Conservation (phyloP, 1,140 invertebrate genomes). For the Neodiprion fabricii region DNA sequence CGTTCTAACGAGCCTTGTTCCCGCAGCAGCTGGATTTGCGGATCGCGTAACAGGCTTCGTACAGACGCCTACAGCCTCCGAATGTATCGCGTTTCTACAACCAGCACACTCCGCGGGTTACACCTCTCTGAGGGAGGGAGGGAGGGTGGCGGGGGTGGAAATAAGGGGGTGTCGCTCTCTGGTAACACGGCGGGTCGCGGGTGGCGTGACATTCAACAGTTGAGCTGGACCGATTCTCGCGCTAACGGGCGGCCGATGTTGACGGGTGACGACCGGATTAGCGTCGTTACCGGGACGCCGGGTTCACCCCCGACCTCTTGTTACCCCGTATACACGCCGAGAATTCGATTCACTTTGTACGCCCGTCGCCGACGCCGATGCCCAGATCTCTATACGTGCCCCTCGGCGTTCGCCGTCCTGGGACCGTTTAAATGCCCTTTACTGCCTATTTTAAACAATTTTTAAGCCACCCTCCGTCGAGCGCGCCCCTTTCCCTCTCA, state of each 20-base stretch:
- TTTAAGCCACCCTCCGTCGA: not conserved
- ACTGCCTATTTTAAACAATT: constrained; percentile 53
- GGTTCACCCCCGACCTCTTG: not conserved
- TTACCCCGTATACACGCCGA: constrained; percentile 28
- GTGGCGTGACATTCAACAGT: constrained; percentile 56
- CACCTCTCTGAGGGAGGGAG: too few species aligned
- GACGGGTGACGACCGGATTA: constrained; percentile 49
- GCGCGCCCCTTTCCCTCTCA: not conserved
- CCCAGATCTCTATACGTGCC: constrained; percentile 9
- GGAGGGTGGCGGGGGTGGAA: not conserved
- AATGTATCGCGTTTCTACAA: too few species aligned
- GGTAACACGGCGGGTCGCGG: not conserved
- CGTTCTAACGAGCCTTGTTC: too few species aligned
- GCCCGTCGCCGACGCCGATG: too few species aligned
- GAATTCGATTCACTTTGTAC: constrained; percentile 49
- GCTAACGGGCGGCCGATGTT: constrained; percentile 19
- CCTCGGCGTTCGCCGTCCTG: constrained; percentile 31
- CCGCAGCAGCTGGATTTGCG: too few species aligned
- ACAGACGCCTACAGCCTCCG: too few species aligned
- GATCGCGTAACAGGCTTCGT: too few species aligned
- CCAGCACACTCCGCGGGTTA: too few species aligned
- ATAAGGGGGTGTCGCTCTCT: not conserved
- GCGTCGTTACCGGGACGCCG: constrained; percentile 51
- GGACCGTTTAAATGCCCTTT: constrained; percentile 52
- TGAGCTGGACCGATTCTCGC: constrained; percentile 30